Evolutionary conservation across 2,888 invertebrate species (phyloP).

Genomic region (Pachymerium ferrugineum): DNA sequence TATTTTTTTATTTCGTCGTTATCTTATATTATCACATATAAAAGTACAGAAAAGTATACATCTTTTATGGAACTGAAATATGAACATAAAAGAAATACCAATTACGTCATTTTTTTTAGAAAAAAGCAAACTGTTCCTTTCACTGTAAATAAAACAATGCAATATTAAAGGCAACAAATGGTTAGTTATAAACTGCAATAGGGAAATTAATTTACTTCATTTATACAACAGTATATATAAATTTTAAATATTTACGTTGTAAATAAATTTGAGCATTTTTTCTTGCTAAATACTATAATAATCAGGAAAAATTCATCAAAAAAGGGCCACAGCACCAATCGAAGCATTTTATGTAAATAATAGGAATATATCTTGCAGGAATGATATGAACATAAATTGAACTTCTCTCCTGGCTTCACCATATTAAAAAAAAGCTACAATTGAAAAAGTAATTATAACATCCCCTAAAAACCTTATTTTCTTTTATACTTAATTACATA

Average conservation of each 20-base stretch:
- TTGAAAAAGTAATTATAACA: neutral
- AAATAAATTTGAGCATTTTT: neutral
- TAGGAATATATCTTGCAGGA: neutral
- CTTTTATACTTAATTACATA: neutral
- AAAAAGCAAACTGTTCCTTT: neutral
- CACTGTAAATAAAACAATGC: neutral
- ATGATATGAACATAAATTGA: neutral
- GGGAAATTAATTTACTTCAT: neutral
- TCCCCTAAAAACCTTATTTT: slow-evolving; percentile 3
- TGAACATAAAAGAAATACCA: neutral
- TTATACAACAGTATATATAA: neutral
- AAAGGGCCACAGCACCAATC: neutral
- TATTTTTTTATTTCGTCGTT: neutral
- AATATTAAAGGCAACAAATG: slow-evolving; percentile 19
- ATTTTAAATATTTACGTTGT: neutral
- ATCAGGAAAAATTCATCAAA: neutral
- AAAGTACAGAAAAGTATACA: slow-evolving; percentile 24
- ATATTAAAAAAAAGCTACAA: neutral
- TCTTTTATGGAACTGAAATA: neutral
- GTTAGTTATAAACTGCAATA: slow-evolving; percentile 1
- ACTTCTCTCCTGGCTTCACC: too few relatives aligned
- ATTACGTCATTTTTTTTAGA: neutral
- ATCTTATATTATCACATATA: slow-evolving; percentile 13
- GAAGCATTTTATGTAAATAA: neutral
- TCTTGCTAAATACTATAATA: neutral